Evolutionary conservation across 2,888 invertebrate species (phyloP), one percentile per base, ranked within the genome.

Genomic region (Cremastinae sp.): DNA sequence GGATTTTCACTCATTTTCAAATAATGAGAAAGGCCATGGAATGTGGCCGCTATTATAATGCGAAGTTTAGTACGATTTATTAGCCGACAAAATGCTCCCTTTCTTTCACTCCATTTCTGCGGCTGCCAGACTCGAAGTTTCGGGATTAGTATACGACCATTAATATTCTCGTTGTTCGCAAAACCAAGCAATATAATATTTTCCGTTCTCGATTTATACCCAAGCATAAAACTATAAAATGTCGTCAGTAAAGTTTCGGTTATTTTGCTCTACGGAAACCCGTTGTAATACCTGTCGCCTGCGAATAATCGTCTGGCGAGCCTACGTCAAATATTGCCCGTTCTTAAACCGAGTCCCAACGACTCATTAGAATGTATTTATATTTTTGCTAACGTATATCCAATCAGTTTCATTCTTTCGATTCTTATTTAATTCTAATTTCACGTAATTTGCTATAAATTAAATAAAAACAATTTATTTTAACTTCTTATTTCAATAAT

Each of bases 141-240:
- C 54, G 16, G 81, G 79, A 80, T 81, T n/a, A n/a, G n/a, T n/a
- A n/a, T 81, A 81, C 72, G 71, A 54, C 74, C 75, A 79, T 80
- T 82, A 75, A 82, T 82, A 80, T 28, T 28, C 2, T 75, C 76
- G 64, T 79, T 80, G 80, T 79, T 78, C 74, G 66, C 58, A 64
- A 79, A 78, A 78, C 76, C 76, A 69, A 78, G 75, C 73, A 73
- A 75, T 79, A 75, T 73, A 77, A 56, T 38, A 9, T 28, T 34
- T 53, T 28, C 43, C 56, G 18, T 41, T 28, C 14, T 36, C 12
- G 34, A 2, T 2, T 14, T 47, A 45, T 14, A 38, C 58, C 38
- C 20, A 12, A 36, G 28, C 43, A 73, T 34, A 43, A 69, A 59
- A 59, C 28, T 41, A 34, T 69, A 51, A 49, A 56, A 66, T 28